Conservation (phyloP, 2,113 vertebrate genomes). For the Corvus hawaiiensis region DNA sequence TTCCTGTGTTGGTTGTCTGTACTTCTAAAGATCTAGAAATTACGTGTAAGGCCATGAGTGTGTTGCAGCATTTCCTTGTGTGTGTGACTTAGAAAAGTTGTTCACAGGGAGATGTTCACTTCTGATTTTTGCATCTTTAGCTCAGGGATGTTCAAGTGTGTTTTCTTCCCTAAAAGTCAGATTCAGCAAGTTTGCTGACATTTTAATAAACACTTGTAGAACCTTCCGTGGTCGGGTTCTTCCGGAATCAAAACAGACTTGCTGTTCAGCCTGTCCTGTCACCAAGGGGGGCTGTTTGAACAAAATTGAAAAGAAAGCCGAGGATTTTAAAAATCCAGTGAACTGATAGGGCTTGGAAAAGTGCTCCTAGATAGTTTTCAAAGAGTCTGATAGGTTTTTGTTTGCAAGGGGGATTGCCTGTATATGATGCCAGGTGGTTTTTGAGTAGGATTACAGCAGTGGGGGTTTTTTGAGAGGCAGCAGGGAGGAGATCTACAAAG, state of each 20-base stretch:
- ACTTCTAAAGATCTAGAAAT: conserved; percentile 28
- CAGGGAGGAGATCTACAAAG: neutral
- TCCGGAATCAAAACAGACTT: neutral
- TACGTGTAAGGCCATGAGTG: neutral
- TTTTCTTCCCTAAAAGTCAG: neutral
- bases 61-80: conserved; percentile 29
- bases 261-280: neutral
- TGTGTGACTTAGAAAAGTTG: neutral
- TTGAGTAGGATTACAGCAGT: neutral
- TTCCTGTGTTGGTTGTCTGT: conserved; percentile 67
- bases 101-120: neutral
- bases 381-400: neutral
- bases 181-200: neutral
- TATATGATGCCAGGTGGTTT: neutral
- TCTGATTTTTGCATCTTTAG: neutral
- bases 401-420: neutral
- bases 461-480: neutral
- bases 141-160: neutral
- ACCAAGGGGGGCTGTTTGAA: neutral
- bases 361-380: neutral
- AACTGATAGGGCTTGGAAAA: neutral
- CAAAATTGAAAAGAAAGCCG: neutral
- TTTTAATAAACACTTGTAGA: neutral
- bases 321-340: neutral
- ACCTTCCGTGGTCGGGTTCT: neutral